phyloP scores from a whole-genome alignment of 1,140 invertebrate genomes.

The Drosophila pachea region DNA sequence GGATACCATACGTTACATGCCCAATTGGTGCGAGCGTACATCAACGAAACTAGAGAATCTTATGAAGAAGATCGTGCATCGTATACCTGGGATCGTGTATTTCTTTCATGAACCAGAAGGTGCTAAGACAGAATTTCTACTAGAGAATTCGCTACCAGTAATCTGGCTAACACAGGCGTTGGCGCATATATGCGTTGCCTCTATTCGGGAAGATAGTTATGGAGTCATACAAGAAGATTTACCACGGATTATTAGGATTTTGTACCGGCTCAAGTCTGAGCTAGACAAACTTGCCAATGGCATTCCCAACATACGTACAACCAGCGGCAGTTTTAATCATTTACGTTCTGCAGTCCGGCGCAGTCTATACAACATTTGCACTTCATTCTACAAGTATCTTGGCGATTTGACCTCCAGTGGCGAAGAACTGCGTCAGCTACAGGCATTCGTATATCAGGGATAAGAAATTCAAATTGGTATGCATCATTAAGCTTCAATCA shows the following conservation, averaged over 20 bases:
- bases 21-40: slow-evolving; percentile 76
- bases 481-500: slow-evolving; percentile 49
- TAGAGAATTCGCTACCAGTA: slow-evolving; percentile 84
- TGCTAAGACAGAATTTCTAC: slow-evolving; percentile 82
- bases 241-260: slow-evolving; percentile 82
- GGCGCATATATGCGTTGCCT: slow-evolving; percentile 83
- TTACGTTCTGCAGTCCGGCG: slow-evolving; percentile 84
- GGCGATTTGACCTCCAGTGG: slow-evolving; percentile 82
- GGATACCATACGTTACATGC: slow-evolving; percentile 44
- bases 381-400: slow-evolving; percentile 85
- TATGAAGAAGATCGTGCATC: slow-evolving; percentile 75
- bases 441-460: slow-evolving; percentile 80
- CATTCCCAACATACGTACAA: slow-evolving; percentile 81
- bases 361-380: slow-evolving; percentile 87
- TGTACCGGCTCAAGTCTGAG: slow-evolving; percentile 84
- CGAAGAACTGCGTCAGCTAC: slow-evolving; percentile 79
- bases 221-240: slow-evolving; percentile 90
- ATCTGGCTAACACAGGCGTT: slow-evolving; percentile 86
- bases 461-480: slow-evolving; percentile 10
- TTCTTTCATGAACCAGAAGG: slow-evolving; percentile 86
- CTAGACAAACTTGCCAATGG: slow-evolving; percentile 86
- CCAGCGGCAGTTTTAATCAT: slow-evolving; percentile 81
- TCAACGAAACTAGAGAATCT: slow-evolving; percentile 71
- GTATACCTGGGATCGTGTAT: slow-evolving; percentile 84
- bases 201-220: slow-evolving; percentile 87